phyloP scores from a whole-genome alignment of 2,888 invertebrate genomes.

The Mallateleia sp. region DNA sequence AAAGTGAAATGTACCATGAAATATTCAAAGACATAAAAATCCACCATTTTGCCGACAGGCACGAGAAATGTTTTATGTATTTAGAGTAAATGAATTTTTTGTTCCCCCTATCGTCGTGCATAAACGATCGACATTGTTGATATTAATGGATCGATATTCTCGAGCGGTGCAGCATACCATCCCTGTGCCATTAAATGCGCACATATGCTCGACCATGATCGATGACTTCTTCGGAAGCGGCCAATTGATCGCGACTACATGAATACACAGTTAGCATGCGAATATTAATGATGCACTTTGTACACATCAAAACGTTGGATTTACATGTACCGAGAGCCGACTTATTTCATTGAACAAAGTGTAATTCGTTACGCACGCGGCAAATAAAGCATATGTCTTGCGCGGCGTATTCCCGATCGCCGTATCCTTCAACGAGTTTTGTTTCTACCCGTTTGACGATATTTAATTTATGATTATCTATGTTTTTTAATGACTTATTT shows the following conservation, averaged over 20 bases:
- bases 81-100: conserved; percentile 70
- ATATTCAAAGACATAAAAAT: conserved; percentile 48
- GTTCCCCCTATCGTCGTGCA: conserved; percentile 46
- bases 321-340: conserved; percentile 74
- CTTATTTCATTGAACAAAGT: conserved; percentile 77
- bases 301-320: conserved; percentile 76
- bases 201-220: conserved; percentile 83
- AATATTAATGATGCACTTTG: conserved; percentile 79
- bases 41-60: conserved; percentile 19
- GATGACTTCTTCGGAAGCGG: conserved; percentile 85
- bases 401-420: conserved; percentile 26
- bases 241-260: conserved; percentile 85
- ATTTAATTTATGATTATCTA: conserved; percentile 77
- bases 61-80: conserved; percentile 66
- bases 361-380: conserved; percentile 75
- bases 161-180: conserved; percentile 79
- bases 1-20: conserved; percentile 51
- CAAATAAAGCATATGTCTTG: conserved; percentile 66
- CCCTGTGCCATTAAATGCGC: conserved; percentile 83
- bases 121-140: conserved; percentile 80
- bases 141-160: conserved; percentile 85
- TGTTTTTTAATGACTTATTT: too few relatives aligned
- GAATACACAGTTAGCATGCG: conserved; percentile 78
- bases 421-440: conserved; percentile 51
- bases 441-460: conserved; percentile 65